phyloP scores from a whole-genome alignment of 2,113 vertebrate genomes.

The Eulemur macaco region DNA sequence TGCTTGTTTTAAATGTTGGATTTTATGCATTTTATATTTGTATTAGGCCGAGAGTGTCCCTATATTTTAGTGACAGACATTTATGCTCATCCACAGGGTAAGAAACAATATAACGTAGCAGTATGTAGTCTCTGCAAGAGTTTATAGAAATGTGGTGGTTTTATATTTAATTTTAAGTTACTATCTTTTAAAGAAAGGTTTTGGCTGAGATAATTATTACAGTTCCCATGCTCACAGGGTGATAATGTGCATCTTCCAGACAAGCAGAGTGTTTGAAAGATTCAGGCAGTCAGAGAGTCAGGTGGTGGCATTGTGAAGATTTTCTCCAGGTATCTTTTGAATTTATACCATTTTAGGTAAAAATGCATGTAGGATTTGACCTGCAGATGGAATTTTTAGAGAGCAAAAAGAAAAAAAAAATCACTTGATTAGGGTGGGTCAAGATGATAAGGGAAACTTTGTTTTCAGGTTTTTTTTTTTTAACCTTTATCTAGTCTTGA shows the following conservation, averaged over 20 bases:
- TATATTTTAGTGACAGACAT: conserved; percentile 75
- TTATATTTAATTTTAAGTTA: conserved; percentile 72
- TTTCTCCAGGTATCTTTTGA: neutral
- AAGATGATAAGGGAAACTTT: conserved; percentile 71
- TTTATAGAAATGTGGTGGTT: conserved; percentile 53
- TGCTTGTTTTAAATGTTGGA: conserved; percentile 74
- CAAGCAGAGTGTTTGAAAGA: conserved; percentile 6
- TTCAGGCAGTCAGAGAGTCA: conserved; percentile 48
- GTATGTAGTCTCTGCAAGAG: conserved; percentile 63
- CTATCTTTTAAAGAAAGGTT: conserved; percentile 44
- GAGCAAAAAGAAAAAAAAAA: conserved; percentile 56
- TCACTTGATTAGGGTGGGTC: conserved; percentile 61
- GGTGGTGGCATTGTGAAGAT: conserved; percentile 18
- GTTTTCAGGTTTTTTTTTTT: conserved; percentile 63
- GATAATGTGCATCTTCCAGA: conserved; percentile 43
- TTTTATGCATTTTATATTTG: conserved; percentile 73
- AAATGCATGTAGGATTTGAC: neutral
- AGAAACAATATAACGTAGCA: conserved; percentile 51
- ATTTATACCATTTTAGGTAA: neutral
- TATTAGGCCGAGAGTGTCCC: conserved; percentile 64
- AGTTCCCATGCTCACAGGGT: neutral
- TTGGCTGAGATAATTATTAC: conserved; percentile 55
- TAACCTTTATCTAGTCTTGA: conserved; percentile 59
- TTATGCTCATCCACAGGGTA: conserved; percentile 56
- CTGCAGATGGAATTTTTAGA: conserved; percentile 15